Conservation (phyloP, 2,888 invertebrate species). For the Magallana nippona region DNA sequence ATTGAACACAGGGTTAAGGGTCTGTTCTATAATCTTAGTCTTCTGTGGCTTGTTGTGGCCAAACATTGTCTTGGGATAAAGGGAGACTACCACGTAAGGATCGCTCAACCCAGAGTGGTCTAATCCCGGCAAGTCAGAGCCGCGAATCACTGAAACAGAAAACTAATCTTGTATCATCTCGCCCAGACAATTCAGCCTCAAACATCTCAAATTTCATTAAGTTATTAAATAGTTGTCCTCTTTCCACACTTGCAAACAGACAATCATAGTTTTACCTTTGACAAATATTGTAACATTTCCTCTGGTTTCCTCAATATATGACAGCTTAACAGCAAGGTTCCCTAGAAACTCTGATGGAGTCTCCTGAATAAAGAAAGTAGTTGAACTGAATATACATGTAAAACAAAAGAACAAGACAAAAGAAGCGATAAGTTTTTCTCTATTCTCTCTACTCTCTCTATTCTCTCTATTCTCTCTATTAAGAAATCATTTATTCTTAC, state of each 20-base stretch:
- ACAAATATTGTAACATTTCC: slow-evolving; percentile 71
- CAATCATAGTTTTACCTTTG: slow-evolving; percentile 62
- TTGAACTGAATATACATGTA: no score
- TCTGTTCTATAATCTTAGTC: slow-evolving; percentile 68
- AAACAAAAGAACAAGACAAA: no score
- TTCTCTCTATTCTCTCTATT: no score
- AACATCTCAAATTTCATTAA: no score
- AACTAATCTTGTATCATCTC: no score
- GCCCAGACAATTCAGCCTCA: no score
- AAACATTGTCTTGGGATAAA: slow-evolving; percentile 70
- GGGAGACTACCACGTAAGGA: slow-evolving; percentile 71
- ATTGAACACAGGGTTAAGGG: slow-evolving; percentile 74
- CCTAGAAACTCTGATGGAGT: slow-evolving; percentile 74
- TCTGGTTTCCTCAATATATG: slow-evolving; percentile 72
- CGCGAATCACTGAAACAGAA: slow-evolving; percentile 69
- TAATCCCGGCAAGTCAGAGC: slow-evolving; percentile 70
- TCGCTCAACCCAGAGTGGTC: slow-evolving; percentile 71
- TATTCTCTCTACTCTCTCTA: no score
- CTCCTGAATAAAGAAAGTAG: slow-evolving; percentile 52
- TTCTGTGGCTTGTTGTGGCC: slow-evolving; percentile 57
- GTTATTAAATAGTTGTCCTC: no score
- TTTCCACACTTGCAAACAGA: no score
- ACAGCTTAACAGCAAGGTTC: slow-evolving; percentile 71
- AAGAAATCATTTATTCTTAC: background rate
- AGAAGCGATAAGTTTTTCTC: no score